These are phyloP conservation scores for Apotomis betuletana DNA, from an alignment of 2,888 invertebrate genomes.

Conservation along the genomic window DNA sequence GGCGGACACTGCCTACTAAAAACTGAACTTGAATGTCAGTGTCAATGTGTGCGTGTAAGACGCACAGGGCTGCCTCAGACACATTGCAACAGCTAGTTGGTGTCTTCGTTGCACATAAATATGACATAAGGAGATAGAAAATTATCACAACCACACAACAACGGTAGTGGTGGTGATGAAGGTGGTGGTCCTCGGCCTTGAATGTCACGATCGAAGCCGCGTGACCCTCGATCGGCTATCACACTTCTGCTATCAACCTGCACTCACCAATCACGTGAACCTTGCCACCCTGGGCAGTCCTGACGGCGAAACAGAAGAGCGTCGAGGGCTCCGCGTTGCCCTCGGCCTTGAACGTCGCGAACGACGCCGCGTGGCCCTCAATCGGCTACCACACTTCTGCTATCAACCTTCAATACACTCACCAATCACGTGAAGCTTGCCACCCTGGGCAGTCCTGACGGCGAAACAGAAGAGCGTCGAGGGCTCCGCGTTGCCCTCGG, in stretches of 20 bases:
- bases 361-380: constrained; percentile 97
- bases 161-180: too few species aligned
- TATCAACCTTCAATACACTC: constrained; percentile 45
- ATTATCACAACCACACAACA: too few species aligned
- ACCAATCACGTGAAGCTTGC: constrained; percentile 97
- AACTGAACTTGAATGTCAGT: too few species aligned
- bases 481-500: constrained; percentile 95
- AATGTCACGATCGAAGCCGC: constrained; percentile 98
- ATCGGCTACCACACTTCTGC: constrained; percentile 85
- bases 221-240: constrained; percentile 94
- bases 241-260: too few species aligned
- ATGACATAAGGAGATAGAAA: too few species aligned
- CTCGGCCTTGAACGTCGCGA: constrained; percentile 97
- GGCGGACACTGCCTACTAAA: too few species aligned
- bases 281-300: constrained; percentile 96
- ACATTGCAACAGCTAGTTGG: too few species aligned
- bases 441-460: constrained; percentile 94
- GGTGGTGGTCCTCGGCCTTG: constrained; percentile 96
- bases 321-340: constrained; percentile 96
- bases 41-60: too few species aligned
- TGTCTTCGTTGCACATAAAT: too few species aligned
- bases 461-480: constrained; percentile 98
- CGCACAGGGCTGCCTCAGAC: too few species aligned
- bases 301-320: constrained; percentile 96
- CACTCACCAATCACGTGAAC: constrained; percentile 92